phyloP scores from a whole-genome alignment of 2,888 invertebrate genomes.

The Patella ulyssiponensis region DNA sequence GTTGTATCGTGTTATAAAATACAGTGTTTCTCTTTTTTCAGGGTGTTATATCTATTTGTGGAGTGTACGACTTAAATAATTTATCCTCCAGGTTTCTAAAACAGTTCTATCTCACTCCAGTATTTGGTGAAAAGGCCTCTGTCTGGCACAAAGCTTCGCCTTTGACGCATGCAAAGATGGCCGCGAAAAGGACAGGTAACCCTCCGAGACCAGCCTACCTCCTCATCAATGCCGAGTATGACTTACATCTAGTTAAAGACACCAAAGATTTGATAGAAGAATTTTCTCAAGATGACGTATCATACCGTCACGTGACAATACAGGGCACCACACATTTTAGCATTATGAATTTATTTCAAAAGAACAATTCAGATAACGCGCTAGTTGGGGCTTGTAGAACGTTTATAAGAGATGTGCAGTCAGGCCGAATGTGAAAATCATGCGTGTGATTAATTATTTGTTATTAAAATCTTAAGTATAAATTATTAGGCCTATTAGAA shows the following conservation, averaged over 20 bases:
- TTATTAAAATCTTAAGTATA: too few relatives aligned
- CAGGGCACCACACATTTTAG: constrained; percentile 47
- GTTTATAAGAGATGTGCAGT: neutral
- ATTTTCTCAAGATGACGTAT: constrained; percentile 33
- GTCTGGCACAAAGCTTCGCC: constrained; percentile 45
- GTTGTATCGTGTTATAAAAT: too few relatives aligned
- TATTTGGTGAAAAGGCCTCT: constrained; percentile 42
- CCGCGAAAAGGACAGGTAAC: constrained; percentile 9
- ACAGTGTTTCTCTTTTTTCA: constrained; percentile 33
- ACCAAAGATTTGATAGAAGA: constrained; percentile 37
- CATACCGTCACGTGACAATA: constrained; percentile 38
- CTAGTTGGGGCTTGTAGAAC: neutral
- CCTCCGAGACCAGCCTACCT: constrained; percentile 33
- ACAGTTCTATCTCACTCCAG: constrained; percentile 46
- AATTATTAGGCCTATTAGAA: too few relatives aligned
- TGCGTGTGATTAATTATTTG: too few relatives aligned
- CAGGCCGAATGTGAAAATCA: too few relatives aligned
- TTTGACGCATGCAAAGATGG: constrained; percentile 32
- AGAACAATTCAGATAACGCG: neutral
- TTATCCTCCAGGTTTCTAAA: constrained; percentile 32
- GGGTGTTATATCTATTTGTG: constrained; percentile 54
- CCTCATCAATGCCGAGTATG: constrained; percentile 46
- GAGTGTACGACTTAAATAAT: constrained; percentile 47
- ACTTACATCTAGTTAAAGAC: constrained; percentile 45
- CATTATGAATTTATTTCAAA: constrained; percentile 35